These are phyloP conservation scores for Papilio elwesi DNA, from an alignment of 2,888 invertebrate species.

Conservation along the genomic window DNA sequence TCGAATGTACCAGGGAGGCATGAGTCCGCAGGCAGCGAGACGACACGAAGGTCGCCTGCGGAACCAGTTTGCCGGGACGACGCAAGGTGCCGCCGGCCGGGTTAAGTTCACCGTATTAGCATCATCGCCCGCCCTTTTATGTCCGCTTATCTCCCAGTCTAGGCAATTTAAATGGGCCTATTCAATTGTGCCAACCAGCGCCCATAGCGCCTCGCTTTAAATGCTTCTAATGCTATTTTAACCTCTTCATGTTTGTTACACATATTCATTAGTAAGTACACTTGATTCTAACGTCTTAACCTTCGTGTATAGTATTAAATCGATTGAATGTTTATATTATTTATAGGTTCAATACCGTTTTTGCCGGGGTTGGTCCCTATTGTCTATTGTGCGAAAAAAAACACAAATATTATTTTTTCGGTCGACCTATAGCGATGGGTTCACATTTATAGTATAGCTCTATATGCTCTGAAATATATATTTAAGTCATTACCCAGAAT, in stretches of 20 bases:
- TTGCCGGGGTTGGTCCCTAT: too few relatives aligned
- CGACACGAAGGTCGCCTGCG: conserved; percentile 73
- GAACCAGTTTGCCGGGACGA: conserved; percentile 79
- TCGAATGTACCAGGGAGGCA: conserved; percentile 72
- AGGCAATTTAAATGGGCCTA: conserved; percentile 75
- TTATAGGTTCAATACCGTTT: too few relatives aligned
- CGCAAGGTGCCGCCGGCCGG: conserved; percentile 79
- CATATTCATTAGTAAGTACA: conserved; percentile 35
- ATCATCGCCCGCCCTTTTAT: conserved; percentile 80
- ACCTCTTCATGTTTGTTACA: not conserved
- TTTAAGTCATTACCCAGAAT: not conserved
- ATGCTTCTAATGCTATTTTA: conserved; percentile 21
- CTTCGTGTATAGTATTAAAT: too few relatives aligned
- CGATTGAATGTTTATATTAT: too few relatives aligned
- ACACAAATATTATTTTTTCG: too few relatives aligned
- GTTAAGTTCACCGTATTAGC: conserved; percentile 81
- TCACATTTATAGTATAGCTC: not conserved
- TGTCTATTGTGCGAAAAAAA: too few relatives aligned
- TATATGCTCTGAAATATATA: not conserved
- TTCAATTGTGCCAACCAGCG: conserved; percentile 64
- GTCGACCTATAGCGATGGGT: too few relatives aligned
- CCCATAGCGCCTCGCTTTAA: conserved; percentile 42
- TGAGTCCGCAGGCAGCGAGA: conserved; percentile 67
- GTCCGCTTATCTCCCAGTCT: conserved; percentile 76
- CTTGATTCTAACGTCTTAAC: not conserved